Evolutionary conservation across 2,888 invertebrate species (phyloP).

Genomic region (Melipona beecheii): DNA sequence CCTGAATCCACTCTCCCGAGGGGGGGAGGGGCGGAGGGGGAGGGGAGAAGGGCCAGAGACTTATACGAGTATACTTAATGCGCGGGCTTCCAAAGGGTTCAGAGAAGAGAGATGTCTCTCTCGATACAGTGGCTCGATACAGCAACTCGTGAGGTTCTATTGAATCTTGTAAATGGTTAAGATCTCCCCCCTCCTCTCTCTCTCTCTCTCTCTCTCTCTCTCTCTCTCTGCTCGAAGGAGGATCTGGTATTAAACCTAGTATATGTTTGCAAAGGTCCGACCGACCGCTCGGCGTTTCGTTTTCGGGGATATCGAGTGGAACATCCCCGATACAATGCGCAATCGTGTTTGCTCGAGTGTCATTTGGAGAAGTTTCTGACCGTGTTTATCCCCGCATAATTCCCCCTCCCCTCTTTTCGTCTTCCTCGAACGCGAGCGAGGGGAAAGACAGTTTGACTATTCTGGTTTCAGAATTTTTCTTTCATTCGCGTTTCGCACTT

Average conservation of each 20-base stretch:
- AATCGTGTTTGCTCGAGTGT: neutral
- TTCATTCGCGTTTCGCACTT: too few relatives aligned
- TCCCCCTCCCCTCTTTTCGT: too few relatives aligned
- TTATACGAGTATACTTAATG: constrained; percentile 71
- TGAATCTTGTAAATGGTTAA: constrained; percentile 56
- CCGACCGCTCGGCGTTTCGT: constrained; percentile 17
- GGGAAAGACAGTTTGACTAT: too few relatives aligned
- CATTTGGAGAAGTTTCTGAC: neutral
- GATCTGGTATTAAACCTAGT: constrained; percentile 45
- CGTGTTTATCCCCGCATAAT: too few relatives aligned
- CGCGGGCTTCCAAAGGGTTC: constrained; percentile 53
- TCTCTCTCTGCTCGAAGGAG: neutral
- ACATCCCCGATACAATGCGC: neutral
- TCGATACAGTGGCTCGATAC: constrained; percentile 44
- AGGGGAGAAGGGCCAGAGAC: constrained; percentile 48
- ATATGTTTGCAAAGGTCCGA: constrained; percentile 16
- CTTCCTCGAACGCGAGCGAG: too few relatives aligned
- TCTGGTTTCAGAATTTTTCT: too few relatives aligned
- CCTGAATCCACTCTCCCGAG: constrained; percentile 35
- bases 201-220: too few relatives aligned
- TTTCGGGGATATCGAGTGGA: constrained; percentile 39
- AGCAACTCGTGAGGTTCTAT: constrained; percentile 53
- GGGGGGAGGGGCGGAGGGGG: too few relatives aligned
- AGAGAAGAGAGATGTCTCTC: constrained; percentile 27
- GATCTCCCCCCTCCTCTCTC: neutral